A percentile compares a stretch with the other conserved stretches of the same genome.
These are phyloP conservation scores for Meiosimyza decipiens DNA, from an alignment of 2,888 invertebrate species.

Conservation along the genomic window DNA sequence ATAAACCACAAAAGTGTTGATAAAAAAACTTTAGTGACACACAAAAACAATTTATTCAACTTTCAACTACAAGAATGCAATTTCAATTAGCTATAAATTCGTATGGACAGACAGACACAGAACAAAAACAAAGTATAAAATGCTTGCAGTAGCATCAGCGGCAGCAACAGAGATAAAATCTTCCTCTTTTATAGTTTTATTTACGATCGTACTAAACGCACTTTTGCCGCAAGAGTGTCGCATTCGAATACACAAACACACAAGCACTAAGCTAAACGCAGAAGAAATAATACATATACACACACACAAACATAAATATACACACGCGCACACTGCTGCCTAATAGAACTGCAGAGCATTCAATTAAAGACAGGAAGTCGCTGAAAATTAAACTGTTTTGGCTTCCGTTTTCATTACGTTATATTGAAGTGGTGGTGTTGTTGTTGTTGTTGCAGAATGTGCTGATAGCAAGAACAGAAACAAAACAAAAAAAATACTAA, in stretches of 20 bases:
- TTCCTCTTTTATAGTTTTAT: conserved; percentile 41
- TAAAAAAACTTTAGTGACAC: too few species aligned
- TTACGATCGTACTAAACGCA: conserved; percentile 25
- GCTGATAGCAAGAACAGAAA: too few species aligned
- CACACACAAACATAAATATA: background rate
- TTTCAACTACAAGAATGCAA: conserved; percentile 11
- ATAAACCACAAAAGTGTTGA: too few species aligned
- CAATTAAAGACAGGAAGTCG: conserved; percentile 34
- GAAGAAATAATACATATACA: background rate
- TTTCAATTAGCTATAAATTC: conserved; percentile 15
- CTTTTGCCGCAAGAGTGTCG: conserved; percentile 42
- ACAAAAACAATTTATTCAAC: too few species aligned
- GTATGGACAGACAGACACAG: conserved; percentile 19
- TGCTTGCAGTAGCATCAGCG: conserved; percentile 43
- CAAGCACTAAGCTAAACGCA: conserved; percentile 8
- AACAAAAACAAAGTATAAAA: too few species aligned
- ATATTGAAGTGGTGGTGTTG: background rate
- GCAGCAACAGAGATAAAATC: conserved; percentile 45
- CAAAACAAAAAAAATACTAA: too few species aligned
- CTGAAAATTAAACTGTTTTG: conserved; percentile 31
- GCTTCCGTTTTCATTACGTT: conserved; percentile 5
- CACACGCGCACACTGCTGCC: background rate
- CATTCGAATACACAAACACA: conserved; percentile 19
- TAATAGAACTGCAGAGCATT: conserved; percentile 7
- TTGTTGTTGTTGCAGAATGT: background rate